Evolutionary conservation across 2,888 invertebrate species (phyloP).

Genomic region (Dysmachus trigonus): DNA sequence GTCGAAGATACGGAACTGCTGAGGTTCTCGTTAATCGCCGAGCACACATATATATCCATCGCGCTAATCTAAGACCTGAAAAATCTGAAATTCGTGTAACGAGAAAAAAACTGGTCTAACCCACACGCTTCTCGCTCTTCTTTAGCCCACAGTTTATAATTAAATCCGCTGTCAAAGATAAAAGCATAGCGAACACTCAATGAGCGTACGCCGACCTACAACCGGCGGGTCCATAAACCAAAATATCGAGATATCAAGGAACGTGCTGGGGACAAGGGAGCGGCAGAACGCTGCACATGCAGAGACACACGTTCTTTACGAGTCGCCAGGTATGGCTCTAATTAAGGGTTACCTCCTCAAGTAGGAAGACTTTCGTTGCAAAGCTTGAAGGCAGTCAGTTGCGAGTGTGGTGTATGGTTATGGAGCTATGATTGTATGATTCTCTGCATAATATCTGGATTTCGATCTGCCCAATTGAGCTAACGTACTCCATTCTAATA

Average conservation of each 20-base stretch:
- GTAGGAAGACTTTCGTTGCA: background rate
- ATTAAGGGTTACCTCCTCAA: conserved; percentile 15
- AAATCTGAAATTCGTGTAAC: conserved; percentile 16
- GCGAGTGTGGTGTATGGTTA: background rate
- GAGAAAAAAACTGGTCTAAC: conserved; percentile 15
- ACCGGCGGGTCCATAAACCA: conserved; percentile 18
- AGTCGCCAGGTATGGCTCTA: background rate
- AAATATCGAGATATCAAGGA: background rate
- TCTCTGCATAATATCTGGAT: background rate
- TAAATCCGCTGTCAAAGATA: conserved; percentile 43
- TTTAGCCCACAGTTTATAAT: conserved; percentile 27
- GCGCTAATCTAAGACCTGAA: conserved; percentile 14
- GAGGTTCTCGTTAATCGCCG: background rate
- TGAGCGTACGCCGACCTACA: conserved; percentile 17
- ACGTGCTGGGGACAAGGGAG: background rate
- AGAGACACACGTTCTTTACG: background rate
- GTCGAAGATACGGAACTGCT: conserved; percentile 4
- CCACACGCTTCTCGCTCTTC: conserved; percentile 20
- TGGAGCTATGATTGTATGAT: background rate
- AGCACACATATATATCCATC: background rate
- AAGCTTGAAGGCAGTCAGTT: background rate
- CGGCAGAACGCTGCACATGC: background rate
- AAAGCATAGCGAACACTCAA: conserved; percentile 43
- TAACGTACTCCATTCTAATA: conserved; percentile 4
- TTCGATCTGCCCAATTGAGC: background rate